A percentile compares a stretch with the other conserved stretches of the same genome.
Conservation (phyloP, 2,797 vertebrate genomes). For the Chrosomus eos region DNA sequence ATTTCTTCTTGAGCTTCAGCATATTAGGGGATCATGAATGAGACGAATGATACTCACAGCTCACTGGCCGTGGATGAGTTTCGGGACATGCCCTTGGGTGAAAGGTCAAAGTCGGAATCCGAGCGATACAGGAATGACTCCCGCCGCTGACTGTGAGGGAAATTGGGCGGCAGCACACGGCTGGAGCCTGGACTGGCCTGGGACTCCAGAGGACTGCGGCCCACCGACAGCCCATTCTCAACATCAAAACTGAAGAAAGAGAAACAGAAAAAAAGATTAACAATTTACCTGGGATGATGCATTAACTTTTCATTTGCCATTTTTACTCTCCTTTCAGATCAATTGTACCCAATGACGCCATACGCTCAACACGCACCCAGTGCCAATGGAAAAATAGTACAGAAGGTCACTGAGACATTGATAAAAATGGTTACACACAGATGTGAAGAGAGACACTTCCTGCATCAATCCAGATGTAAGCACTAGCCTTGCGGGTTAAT, state of each 20-base stretch:
- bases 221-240: slow-evolving; percentile 86
- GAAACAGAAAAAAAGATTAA: slow-evolving; percentile 19
- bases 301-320: neutral
- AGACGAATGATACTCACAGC: slow-evolving; percentile 80
- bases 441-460: neutral
- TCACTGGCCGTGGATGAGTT: slow-evolving; percentile 90
- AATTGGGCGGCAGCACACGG: slow-evolving; percentile 81
- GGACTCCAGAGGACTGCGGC: slow-evolving; percentile 80
- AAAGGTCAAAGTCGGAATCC: slow-evolving; percentile 92
- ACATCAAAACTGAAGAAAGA: slow-evolving; percentile 85
- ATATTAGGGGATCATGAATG: neutral
- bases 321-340: neutral
- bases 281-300: neutral
- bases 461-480: slow-evolving; percentile 25
- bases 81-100: slow-evolving; percentile 87
- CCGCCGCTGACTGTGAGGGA: slow-evolving; percentile 86
- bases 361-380: neutral
- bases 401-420: slow-evolving; percentile 12
- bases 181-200: slow-evolving; percentile 83
- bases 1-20: neutral
- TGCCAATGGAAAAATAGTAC: neutral
- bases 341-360: neutral
- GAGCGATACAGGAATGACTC: slow-evolving; percentile 96
- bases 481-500: slow-evolving; percentile 7
- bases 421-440: slow-evolving; percentile 7